Evolutionary conservation across 2,888 invertebrate genomes (phyloP), one percentile per base, ranked within the genome.

Genomic region (Caenorhabditis drosophilae): DNA sequence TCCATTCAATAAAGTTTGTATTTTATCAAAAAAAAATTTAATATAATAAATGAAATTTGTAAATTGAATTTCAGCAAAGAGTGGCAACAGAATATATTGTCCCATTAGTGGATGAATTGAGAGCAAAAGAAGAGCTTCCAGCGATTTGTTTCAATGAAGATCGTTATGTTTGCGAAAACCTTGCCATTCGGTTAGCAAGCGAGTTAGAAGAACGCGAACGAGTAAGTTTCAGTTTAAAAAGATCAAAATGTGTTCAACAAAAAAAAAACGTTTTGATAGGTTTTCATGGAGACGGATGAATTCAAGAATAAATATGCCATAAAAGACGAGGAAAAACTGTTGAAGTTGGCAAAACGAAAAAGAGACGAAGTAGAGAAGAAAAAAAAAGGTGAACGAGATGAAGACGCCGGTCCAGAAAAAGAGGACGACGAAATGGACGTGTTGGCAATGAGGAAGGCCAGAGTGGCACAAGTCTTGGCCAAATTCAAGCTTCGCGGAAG

Each of bases 81-180:
- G 68, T 72, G 6, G 78, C 81, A 38, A 56, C 67, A 18, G 67
- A 78, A 54, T 78, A 81, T 49, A 75, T 81, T 45, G 73, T 79
- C 9, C 68, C 69, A 6, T 59, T 82, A 36, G 55, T 81, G 25
- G 80, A 81, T 25, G 67, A 79, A 34, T 52, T 82, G 47, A 70
- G 71, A 46, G 70, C 75, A 38, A 73, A 73, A 41, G 67, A 66
- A 23, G 79, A 78, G 63, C 59, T 81, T 11, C 81, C 81, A 16
- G 79, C 79, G 1, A 75, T 81, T 36, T 82, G 81, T 48, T 81
- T 81, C 75, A 81, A 79, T 49, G 81, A 81, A 44, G 76, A 80
- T 58, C 78, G 81, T 46, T 71, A 73, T 23, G 63, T 81, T 2
- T 82, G 81, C 41, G 79, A 82, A 50, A 60, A 46, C 16, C 55